phyloP scores from a whole-genome alignment of 2,797 vertebrate species.

The Anableps anableps region DNA sequence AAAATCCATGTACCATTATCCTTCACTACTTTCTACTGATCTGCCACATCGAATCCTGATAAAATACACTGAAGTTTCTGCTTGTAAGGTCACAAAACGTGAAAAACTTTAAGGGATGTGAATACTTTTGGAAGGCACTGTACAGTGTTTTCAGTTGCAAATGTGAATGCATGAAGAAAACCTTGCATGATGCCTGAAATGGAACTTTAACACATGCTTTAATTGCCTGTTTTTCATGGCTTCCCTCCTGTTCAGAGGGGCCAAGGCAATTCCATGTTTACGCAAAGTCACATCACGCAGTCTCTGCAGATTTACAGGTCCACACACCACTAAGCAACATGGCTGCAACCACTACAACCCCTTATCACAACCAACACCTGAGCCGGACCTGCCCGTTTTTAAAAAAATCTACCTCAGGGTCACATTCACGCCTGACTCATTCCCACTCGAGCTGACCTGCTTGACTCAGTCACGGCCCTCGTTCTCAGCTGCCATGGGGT shows the following conservation, averaged over 20 bases:
- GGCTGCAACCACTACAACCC: constrained; percentile 37
- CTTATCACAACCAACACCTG: constrained; percentile 55
- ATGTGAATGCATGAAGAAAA: constrained; percentile 22
- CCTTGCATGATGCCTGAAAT: constrained; percentile 24
- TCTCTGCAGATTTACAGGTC: constrained; percentile 55
- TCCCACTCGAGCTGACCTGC: constrained; percentile 59
- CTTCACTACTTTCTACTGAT: background rate
- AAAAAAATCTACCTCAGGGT: constrained; percentile 40
- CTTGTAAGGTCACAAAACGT: background rate
- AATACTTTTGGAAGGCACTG: background rate
- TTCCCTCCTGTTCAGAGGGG: constrained; percentile 52
- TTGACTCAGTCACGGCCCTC: constrained; percentile 49
- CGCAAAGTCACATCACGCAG: constrained; percentile 54
- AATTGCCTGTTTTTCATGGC: constrained; percentile 59
- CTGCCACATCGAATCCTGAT: background rate
- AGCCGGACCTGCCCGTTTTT: constrained; percentile 27
- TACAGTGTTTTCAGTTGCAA: constrained; percentile 13
- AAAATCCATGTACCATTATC: background rate
- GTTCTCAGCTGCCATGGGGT: constrained; percentile 37
- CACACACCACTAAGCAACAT: constrained; percentile 19
- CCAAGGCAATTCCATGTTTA: constrained; percentile 63
- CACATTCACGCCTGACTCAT: constrained; percentile 66
- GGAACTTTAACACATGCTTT: constrained; percentile 38
- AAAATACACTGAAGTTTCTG: background rate
- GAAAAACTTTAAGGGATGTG: background rate